Base-by-base conservation (phyloP, 2,113 vertebrate genomes). In the Varanus komodoensis region DNA sequence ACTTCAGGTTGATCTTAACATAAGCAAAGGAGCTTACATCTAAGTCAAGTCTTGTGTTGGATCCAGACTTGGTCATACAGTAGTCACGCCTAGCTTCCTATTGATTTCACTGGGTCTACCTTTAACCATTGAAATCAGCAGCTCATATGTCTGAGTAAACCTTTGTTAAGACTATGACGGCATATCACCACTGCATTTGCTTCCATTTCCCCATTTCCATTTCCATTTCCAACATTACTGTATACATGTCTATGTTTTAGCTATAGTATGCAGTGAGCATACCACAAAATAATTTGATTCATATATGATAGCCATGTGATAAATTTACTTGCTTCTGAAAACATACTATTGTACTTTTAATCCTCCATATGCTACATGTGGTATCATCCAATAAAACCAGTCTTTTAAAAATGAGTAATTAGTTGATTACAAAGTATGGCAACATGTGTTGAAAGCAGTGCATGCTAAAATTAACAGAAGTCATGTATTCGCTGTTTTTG, bases 401-500 rank as follows among this genome's bases (percentile, higher is more conserved):
- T 44, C 50, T 67, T 69, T 27, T 48, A 12, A 50, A 38, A 48
- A 90, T 23, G 54, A 29, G 84, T 90, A 92, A 92, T 81, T n/a
- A 73, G 8, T 80, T 87, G 44, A 75, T 75, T 80, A 84, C 4
- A 71, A 90, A 84, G 89, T 78, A 38, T 82, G 1, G 0, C 34
- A 89, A 77, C 75, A 54, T 21, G 82, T 25, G 3, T 67, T 90
- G 75, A 87, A 0, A 78, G 71, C 4, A 79, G 17, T 61, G 87
- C 25, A 57, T 32, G n/a, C 21, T 8, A 29, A 82, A 74, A 64
- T 32, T 52, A 52, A 8, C 71, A 78, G 38, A 32, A 77, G 29
- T 57, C 32, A 14, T 83, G 82, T 73, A 44, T 86, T 17, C 57
- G 38, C 15, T 75, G 0, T 94, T 89, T 89, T 93, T 57, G 64